Conservation (phyloP, 2,888 invertebrate species). For the Drosophila paracracens region DNA sequence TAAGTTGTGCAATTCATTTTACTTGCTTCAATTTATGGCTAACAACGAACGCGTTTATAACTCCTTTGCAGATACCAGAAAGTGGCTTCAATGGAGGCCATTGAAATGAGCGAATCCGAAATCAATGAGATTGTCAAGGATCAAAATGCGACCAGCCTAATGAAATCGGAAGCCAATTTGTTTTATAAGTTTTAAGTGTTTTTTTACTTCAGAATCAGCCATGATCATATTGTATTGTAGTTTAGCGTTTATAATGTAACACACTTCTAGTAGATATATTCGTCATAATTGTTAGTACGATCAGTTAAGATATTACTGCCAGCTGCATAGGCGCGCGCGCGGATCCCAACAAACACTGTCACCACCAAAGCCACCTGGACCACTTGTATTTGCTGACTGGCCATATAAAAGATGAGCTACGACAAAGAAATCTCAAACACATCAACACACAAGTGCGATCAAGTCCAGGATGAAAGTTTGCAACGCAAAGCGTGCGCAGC, state of each 20-base stretch:
- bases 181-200: constrained; percentile 77
- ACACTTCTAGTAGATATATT: constrained; percentile 40
- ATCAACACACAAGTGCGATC: constrained; percentile 1
- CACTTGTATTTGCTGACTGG: constrained; percentile 56
- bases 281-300: constrained; percentile 40
- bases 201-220: constrained; percentile 48
- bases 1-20: constrained; percentile 83
- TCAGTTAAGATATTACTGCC: constrained; percentile 33
- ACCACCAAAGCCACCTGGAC: constrained; percentile 44
- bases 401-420: constrained; percentile 56
- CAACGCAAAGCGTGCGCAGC: constrained; percentile 48
- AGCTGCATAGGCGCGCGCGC: constrained; percentile 31
- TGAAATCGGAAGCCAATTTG: constrained; percentile 59
- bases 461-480: constrained; percentile 44
- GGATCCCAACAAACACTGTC: constrained; percentile 24
- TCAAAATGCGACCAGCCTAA: constrained; percentile 57
- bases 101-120: constrained; percentile 71
- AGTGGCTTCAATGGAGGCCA: constrained; percentile 78
- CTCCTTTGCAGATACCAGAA: constrained; percentile 76
- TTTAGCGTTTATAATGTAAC: constrained; percentile 46
- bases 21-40: not conserved
- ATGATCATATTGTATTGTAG: constrained; percentile 69
- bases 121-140: constrained; percentile 68
- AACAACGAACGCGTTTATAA: not conserved
- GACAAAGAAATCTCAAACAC: constrained; percentile 7